Conservation (phyloP, 2,888 invertebrate genomes). For the Ectropis crepuscularia region DNA sequence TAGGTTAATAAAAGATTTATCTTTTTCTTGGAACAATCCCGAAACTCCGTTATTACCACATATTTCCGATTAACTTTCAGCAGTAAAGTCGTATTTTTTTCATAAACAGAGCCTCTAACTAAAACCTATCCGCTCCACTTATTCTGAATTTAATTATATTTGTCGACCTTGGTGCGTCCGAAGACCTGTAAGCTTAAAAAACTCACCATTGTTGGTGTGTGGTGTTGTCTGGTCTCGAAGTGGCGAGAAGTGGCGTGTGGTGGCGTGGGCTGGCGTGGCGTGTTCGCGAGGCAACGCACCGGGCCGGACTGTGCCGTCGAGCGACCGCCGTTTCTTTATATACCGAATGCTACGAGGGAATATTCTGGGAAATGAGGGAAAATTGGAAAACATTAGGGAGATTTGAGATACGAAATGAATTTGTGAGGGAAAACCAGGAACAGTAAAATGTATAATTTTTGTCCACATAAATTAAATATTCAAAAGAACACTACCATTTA, state of each 20-base stretch:
- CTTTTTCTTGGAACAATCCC: no score
- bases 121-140: constrained; percentile 28
- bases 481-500: no score
- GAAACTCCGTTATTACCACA: no score
- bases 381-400: constrained; percentile 56
- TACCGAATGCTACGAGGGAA: constrained; percentile 39
- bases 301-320: constrained; percentile 68
- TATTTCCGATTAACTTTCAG: background rate
- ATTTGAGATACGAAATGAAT: background rate
- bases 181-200: constrained; percentile 25
- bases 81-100: background rate
- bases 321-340: constrained; percentile 48
- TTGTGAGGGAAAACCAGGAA: background rate
- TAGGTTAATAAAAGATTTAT: no score
- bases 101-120: background rate
- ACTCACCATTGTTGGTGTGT: constrained; percentile 40
- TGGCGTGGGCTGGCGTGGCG: constrained; percentile 58
- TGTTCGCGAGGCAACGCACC: constrained; percentile 80
- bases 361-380: constrained; percentile 56
- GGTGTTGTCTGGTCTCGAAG: constrained; percentile 3
- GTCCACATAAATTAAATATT: no score
- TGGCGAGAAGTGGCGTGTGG: constrained; percentile 23
- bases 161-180: constrained; percentile 22
- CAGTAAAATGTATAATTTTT: background rate
- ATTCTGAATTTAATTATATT: constrained; percentile 25